These are phyloP conservation scores for Gallinago paraguaiae DNA, from an alignment of 2,113 vertebrate genomes.

Conservation along the genomic window DNA sequence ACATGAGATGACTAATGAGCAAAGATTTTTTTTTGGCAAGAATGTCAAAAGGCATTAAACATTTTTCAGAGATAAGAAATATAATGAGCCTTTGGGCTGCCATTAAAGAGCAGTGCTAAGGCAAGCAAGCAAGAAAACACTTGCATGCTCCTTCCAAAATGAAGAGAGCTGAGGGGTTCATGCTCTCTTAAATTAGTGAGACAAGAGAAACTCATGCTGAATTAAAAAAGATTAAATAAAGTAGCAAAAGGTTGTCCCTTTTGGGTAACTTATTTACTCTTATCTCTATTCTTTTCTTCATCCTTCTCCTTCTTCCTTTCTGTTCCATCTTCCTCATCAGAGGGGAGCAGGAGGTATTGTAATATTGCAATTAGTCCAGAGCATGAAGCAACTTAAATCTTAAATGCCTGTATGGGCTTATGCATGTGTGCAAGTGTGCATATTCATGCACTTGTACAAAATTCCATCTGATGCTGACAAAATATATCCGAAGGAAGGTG, in stretches of 20 bases:
- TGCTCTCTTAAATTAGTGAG: not conserved
- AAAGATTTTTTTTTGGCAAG: not conserved
- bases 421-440: not conserved
- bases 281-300: not conserved
- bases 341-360: not conserved
- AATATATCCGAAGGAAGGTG: slow-evolving; percentile 15
- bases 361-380: not conserved
- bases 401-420: not conserved
- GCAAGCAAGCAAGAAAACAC: not conserved
- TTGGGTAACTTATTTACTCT: not conserved
- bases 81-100: not conserved
- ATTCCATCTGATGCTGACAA: slow-evolving; percentile 27
- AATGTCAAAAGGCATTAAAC: not conserved
- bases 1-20: not conserved
- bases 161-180: not conserved
- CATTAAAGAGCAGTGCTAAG: not conserved
- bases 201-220: not conserved
- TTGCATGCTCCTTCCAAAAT: not conserved
- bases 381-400: not conserved
- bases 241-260: not conserved
- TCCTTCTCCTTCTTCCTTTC: not conserved
- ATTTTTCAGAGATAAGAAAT: slow-evolving; percentile 8
- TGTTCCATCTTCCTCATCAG: not conserved
- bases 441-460: not conserved
- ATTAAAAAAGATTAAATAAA: not conserved